phyloP scores from a whole-genome alignment of 2,888 invertebrate species.

The Sicus ferrugineus region DNA sequence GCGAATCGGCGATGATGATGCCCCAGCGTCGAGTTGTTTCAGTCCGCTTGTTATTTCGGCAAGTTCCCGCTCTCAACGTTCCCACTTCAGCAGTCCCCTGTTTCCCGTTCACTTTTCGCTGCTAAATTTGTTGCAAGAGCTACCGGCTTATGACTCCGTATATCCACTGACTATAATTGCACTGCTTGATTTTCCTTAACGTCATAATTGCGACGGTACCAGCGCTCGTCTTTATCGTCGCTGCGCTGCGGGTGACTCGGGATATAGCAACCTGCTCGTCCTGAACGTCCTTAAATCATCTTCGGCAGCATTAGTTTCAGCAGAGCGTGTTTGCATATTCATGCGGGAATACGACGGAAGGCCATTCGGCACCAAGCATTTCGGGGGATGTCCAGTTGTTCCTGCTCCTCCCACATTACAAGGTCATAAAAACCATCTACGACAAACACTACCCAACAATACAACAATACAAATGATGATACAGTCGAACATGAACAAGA shows the following conservation, averaged over 20 bases:
- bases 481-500: not conserved
- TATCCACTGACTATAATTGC: conserved; percentile 17
- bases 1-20: not conserved
- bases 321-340: conserved; percentile 57
- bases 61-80: not conserved
- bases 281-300: conserved; percentile 60
- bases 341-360: conserved; percentile 55
- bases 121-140: not conserved
- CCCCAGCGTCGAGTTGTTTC: no score
- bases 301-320: conserved; percentile 58
- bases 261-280: conserved; percentile 2
- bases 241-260: not conserved
- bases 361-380: not conserved
- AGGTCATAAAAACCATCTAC: conserved; percentile 25
- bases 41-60: no score
- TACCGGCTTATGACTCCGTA: not conserved
- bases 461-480: conserved; percentile 18
- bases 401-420: not conserved
- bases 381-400: not conserved
- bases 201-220: not conserved
- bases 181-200: not conserved
- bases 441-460: not conserved
- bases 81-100: not conserved
- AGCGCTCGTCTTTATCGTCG: no score
- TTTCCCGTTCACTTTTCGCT: not conserved